phyloP scores from a whole-genome alignment of 1,140 invertebrate species.

The Galendromus occidentalis region DNA sequence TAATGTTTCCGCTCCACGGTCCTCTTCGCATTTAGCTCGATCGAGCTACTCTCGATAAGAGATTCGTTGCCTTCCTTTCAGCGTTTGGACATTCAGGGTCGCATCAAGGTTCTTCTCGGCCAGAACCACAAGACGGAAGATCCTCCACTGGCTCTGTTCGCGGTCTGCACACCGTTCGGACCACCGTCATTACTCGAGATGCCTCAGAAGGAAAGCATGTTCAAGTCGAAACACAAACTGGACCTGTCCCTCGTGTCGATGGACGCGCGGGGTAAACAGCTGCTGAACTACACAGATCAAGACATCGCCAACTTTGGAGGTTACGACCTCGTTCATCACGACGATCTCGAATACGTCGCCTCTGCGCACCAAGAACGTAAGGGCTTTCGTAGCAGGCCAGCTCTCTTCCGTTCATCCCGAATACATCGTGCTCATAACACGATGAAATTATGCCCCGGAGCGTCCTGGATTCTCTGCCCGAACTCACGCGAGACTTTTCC shows the following conservation, averaged over 20 bases:
- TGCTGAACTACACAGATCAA: constrained; percentile 75
- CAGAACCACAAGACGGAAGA: constrained; percentile 86
- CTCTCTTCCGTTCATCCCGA: neutral
- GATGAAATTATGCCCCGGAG: no score
- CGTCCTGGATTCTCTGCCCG: no score
- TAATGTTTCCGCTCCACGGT: neutral
- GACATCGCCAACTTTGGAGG: constrained; percentile 78
- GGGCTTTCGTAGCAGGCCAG: constrained; percentile 28
- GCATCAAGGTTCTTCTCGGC: constrained; percentile 83
- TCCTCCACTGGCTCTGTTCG: constrained; percentile 76
- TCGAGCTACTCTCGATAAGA: constrained; percentile 2
- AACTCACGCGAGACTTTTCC: neutral
- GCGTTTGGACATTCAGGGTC: constrained; percentile 88
- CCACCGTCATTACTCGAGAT: constrained; percentile 40
- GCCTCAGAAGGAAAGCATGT: constrained; percentile 56
- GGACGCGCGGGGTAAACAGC: constrained; percentile 86
- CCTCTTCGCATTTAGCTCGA: neutral
- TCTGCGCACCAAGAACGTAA: constrained; percentile 96
- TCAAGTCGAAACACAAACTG: constrained; percentile 96
- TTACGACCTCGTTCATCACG: constrained; percentile 90
- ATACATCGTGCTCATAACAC: neutral
- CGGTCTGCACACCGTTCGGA: constrained; percentile 92
- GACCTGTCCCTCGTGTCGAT: constrained; percentile 86
- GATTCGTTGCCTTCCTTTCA: constrained; percentile 31
- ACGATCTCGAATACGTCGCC: constrained; percentile 89